Evolutionary conservation across 2,888 invertebrate genomes (phyloP).

Genomic region (Gasteruption jaculator): DNA sequence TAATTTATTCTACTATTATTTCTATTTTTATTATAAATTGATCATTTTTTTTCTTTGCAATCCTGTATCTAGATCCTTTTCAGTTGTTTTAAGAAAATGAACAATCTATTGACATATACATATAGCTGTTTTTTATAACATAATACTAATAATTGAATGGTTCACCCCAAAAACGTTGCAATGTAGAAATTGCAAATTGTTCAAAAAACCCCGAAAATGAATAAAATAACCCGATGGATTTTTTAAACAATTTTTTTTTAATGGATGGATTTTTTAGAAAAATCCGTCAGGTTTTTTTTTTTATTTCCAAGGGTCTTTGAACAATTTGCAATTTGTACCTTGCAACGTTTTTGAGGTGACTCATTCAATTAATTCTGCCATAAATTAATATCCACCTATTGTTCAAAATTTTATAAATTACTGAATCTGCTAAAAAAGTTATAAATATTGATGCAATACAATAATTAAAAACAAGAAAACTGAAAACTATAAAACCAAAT

Average conservation of each 20-base stretch:
- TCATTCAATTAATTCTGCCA: not conserved
- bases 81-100: conserved; percentile 3
- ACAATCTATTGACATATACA: conserved; percentile 3
- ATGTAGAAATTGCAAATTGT: no score
- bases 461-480: conserved; percentile 1
- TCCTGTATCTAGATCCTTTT: not conserved
- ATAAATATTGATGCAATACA: not conserved
- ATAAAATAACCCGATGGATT: no score
- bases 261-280: no score
- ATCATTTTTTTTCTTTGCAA: not conserved
- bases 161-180: no score
- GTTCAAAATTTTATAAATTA: conserved; percentile 6
- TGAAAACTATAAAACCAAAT: not conserved
- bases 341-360: no score
- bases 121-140: conserved; percentile 6
- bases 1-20: not conserved
- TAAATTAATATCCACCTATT: not conserved
- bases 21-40: not conserved
- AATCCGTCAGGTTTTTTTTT: no score
- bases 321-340: no score
- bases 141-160: no score
- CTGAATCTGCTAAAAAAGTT: not conserved
- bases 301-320: no score
- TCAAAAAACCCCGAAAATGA: no score
- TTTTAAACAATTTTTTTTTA: no score